Evolutionary conservation across 2,113 vertebrate genomes (phyloP), one percentile per base, ranked within the genome.

Genomic region (Emydocephalus ijimae): DNA sequence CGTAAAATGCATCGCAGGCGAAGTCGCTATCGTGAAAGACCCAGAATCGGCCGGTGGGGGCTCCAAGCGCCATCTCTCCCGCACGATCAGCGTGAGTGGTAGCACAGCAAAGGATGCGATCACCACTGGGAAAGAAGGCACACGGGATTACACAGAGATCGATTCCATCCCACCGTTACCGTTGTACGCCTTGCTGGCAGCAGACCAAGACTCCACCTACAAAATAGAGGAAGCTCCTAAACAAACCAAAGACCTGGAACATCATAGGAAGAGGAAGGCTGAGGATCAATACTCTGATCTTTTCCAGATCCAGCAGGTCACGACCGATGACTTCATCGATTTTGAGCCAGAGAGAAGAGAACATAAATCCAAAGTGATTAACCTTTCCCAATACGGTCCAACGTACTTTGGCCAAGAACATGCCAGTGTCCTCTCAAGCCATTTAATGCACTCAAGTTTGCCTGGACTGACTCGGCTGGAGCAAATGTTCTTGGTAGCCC

Each of bases 401-500:
- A 98, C 99, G 5, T 99, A 98, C 96, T 99, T 99, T 96, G 99
- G 99, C 91, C 98, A 98, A 64, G 99, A 99, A 91, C 99, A 99
- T 0, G 98, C 99, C 45, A 98, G 99, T 95, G 99, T 99, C 21
- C 98, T 99, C 90, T 99, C 99, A 94, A 99, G 99, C 95, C 99
- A 99, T 96, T 98, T 99, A 48, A 99, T 99, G 98, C 99, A 99
- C 96, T 99, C 99, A 20, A 99, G 99, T 96, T 97, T 99, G 15
- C 99, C 99, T 14, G 99, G 99, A 90, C 98, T 99, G 93, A 99
- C 99, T 45, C 98, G 99, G 92, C 97, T 99, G 20, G 99, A 99
- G 97, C 99, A 99, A 97, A 99, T 99, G 99, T 99, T 99, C 96
- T 97, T 99, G 87, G 99, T 99, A 91, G 99, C 99, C 59, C 97